These are phyloP conservation scores for Phylloscopus collybita DNA, from an alignment of 2,797 vertebrate genomes.

Conservation along the genomic window DNA sequence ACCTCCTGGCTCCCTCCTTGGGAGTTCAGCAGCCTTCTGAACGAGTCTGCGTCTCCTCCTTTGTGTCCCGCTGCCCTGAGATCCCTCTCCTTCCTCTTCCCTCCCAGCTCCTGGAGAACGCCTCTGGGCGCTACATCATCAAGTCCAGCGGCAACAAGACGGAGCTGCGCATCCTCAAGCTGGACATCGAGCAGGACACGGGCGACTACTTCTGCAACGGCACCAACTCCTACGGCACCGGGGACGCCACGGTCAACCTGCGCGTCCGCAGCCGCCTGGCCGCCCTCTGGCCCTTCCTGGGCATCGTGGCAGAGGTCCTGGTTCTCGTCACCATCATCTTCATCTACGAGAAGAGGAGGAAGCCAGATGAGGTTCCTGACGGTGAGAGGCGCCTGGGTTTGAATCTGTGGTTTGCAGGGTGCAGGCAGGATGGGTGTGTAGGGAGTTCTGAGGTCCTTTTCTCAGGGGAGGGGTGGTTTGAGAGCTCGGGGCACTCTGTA, in stretches of 20 bases:
- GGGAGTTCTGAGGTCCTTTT: not conserved
- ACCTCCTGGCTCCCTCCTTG: no score
- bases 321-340: slow-evolving; percentile 95
- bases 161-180: slow-evolving; percentile 73
- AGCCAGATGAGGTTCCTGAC: slow-evolving; percentile 90
- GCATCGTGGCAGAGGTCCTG: slow-evolving; percentile 94
- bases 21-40: no score
- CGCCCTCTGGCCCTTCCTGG: slow-evolving; percentile 97
- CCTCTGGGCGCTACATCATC: slow-evolving; percentile 79
- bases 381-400: slow-evolving; percentile 78
- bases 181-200: slow-evolving; percentile 79
- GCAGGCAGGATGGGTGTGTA: fast-evolving
- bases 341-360: slow-evolving; percentile 97
- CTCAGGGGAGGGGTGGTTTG: fast-evolving
- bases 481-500: not conserved
- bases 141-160: slow-evolving; percentile 78
- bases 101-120: slow-evolving; percentile 80
- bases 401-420: not conserved
- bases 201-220: slow-evolving; percentile 84
- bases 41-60: no score
- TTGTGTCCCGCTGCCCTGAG: not conserved
- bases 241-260: slow-evolving; percentile 65
- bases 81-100: not conserved
- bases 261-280: slow-evolving; percentile 92
- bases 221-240: slow-evolving; percentile 58